These are phyloP conservation scores for Epinephelus awoara DNA, from an alignment of 2,797 vertebrate genomes.

Conservation along the genomic window DNA sequence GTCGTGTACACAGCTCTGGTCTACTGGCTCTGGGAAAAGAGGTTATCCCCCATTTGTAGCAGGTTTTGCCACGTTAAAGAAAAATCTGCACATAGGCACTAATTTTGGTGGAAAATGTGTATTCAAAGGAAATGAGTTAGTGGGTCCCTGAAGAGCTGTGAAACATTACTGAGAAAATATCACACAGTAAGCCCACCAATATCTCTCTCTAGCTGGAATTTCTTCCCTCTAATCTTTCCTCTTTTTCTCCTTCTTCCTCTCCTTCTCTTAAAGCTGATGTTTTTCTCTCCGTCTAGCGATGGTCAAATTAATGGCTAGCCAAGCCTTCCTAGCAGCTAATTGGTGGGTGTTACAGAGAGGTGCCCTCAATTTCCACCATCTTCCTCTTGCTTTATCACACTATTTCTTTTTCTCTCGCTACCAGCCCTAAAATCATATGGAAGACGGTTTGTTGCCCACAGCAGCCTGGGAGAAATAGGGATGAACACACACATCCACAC, in stretches of 20 bases:
- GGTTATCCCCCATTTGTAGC: too few species aligned
- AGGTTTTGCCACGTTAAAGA: too few species aligned
- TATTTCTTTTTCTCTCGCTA: neutral
- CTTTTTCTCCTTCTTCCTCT: neutral
- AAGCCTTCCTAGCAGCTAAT: slow-evolving; percentile 40
- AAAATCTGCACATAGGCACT: too few species aligned
- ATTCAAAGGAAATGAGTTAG: neutral
- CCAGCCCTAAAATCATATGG: slow-evolving; percentile 20
- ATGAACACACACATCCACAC: slow-evolving; percentile 19
- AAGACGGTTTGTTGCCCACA: slow-evolving; percentile 28
- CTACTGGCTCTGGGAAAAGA: too few species aligned
- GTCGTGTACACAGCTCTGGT: too few species aligned
- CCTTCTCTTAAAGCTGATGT: neutral
- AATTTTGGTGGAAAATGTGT: too few species aligned
- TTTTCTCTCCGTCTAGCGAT: neutral
- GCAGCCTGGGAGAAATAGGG: slow-evolving; percentile 8
- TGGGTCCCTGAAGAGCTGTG: slow-evolving; percentile 6
- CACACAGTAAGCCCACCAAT: neutral
- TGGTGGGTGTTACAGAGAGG: slow-evolving; percentile 48
- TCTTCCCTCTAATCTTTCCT: neutral
- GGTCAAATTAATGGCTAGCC: slow-evolving; percentile 46
- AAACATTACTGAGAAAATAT: slow-evolving; percentile 35
- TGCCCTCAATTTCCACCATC: slow-evolving; percentile 58
- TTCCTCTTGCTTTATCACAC: slow-evolving; percentile 6
- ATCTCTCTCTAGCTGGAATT: slow-evolving; percentile 1